Conservation (phyloP, 2,113 vertebrate genomes). For the Pelobates fuscus region DNA sequence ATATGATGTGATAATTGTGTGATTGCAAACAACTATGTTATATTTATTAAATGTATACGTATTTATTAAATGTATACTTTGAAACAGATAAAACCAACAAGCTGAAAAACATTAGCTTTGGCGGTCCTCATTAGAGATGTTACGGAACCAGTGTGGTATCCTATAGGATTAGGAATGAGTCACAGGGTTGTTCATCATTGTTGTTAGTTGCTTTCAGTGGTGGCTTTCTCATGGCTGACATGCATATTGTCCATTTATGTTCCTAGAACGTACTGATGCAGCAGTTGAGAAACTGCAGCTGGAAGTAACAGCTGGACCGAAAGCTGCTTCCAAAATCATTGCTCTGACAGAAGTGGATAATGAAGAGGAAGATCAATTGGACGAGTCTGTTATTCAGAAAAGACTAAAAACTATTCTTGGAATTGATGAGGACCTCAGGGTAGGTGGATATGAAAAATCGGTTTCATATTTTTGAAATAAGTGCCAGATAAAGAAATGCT, state of each 20-base stretch:
- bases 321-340: constrained; percentile 69
- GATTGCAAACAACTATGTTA: too few relatives aligned
- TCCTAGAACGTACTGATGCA: constrained; percentile 59
- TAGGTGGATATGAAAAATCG: constrained; percentile 13
- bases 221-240: background rate
- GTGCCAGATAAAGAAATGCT: too few relatives aligned
- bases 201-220: background rate
- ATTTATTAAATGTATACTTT: too few relatives aligned
- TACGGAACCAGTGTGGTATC: too few relatives aligned
- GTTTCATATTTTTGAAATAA: background rate
- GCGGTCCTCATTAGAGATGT: too few relatives aligned
- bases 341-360: constrained; percentile 55
- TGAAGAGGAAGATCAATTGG: constrained; percentile 43
- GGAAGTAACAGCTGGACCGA: constrained; percentile 71
- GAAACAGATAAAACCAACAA: too few relatives aligned
- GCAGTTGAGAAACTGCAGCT: constrained; percentile 72
- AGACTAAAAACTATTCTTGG: constrained; percentile 72
- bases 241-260: background rate
- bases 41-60: too few relatives aligned
- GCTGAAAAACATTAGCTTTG: too few relatives aligned
- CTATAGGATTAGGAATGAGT: too few relatives aligned
- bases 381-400: constrained; percentile 58
- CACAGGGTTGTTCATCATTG: too few relatives aligned
- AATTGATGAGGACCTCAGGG: constrained; percentile 56
- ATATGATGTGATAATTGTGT: too few relatives aligned